A percentile compares a stretch with the other conserved stretches of the same genome.
These are phyloP conservation scores for Oeneis ivallda DNA, from an alignment of 2,888 invertebrate genomes.

Conservation along the genomic window DNA sequence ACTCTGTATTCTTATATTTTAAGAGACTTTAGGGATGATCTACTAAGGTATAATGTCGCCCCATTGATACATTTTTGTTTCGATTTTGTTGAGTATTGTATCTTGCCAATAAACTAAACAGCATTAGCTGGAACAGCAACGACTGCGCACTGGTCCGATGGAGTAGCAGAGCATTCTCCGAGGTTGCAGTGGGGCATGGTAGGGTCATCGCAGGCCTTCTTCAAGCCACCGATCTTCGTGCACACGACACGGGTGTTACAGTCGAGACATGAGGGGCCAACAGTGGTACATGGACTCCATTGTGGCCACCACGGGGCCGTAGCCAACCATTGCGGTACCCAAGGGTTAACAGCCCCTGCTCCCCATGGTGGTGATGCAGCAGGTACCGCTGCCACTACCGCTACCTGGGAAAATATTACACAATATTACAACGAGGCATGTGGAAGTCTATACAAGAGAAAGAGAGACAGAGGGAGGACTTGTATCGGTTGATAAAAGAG, in stretches of 20 bases:
- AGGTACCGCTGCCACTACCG: constrained; percentile 58
- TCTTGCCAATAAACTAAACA: constrained; percentile 30
- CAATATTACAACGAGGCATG: background rate
- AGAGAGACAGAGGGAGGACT: no score
- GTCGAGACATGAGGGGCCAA: constrained; percentile 62
- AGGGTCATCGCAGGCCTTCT: constrained; percentile 65
- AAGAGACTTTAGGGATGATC: no score
- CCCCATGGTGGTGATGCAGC: constrained; percentile 43
- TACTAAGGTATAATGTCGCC: no score
- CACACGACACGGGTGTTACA: constrained; percentile 67
- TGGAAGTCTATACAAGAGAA: background rate
- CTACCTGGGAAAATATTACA: constrained; percentile 48
- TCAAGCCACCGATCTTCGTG: constrained; percentile 67
- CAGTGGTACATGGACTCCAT: constrained; percentile 62
- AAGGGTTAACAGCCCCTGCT: constrained; percentile 57
- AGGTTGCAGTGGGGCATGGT: constrained; percentile 69
- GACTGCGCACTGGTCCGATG: constrained; percentile 59
- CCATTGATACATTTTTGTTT: no score
- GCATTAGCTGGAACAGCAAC: constrained; percentile 34
- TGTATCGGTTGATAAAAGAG: no score
- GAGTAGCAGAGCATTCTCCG: constrained; percentile 73
- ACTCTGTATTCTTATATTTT: no score
- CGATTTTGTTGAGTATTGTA: background rate
- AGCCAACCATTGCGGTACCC: constrained; percentile 71
- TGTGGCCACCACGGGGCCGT: constrained; percentile 67